Percentiles rank a stretch among this genome's conserved stretches.
These are phyloP conservation scores for Dipodomys spectabilis DNA, from an alignment of 2,113 vertebrate species.

Conservation along the genomic window DNA sequence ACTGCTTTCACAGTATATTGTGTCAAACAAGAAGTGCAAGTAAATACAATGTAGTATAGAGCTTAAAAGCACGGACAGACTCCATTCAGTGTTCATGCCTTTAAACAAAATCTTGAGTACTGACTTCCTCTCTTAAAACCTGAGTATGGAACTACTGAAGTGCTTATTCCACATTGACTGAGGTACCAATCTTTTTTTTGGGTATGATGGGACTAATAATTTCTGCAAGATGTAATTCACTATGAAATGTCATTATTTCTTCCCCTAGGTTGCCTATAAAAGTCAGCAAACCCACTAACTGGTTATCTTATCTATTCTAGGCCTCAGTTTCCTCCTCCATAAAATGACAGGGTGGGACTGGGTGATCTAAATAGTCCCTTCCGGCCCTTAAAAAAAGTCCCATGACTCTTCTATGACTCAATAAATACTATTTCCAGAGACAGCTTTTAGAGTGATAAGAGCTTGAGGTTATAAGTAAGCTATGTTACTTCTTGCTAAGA, in stretches of 20 bases:
- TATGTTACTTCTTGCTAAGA: conserved; percentile 51
- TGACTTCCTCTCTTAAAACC: conserved; percentile 7
- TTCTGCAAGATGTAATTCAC: conserved; percentile 36
- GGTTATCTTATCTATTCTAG: conserved; percentile 61
- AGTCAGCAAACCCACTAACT: conserved; percentile 39
- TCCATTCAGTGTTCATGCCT: background rate
- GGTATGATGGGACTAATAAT: background rate
- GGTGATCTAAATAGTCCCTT: conserved; percentile 69
- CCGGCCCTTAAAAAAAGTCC: conserved; percentile 66
- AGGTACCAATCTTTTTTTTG: background rate
- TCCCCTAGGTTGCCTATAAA: background rate
- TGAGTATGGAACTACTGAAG: background rate
- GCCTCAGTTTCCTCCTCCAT: conserved; percentile 74
- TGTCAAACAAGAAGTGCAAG: conserved; percentile 14
- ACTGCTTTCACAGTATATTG: background rate
- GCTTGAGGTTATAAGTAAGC: conserved; percentile 32
- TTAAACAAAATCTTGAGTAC: conserved; percentile 4
- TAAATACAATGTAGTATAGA: background rate
- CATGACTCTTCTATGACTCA: conserved; percentile 77
- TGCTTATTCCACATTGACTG: conserved; percentile 37
- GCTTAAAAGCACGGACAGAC: background rate
- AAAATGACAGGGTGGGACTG: conserved; percentile 65
- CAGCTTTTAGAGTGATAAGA: conserved; percentile 47
- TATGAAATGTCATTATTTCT: background rate
- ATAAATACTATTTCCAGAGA: conserved; percentile 66